Evolutionary conservation across 92 coral and sea anemone species (phyloP), one percentile per base, ranked within the genome.

Genomic region (Plumapathes pennacea): DNA sequence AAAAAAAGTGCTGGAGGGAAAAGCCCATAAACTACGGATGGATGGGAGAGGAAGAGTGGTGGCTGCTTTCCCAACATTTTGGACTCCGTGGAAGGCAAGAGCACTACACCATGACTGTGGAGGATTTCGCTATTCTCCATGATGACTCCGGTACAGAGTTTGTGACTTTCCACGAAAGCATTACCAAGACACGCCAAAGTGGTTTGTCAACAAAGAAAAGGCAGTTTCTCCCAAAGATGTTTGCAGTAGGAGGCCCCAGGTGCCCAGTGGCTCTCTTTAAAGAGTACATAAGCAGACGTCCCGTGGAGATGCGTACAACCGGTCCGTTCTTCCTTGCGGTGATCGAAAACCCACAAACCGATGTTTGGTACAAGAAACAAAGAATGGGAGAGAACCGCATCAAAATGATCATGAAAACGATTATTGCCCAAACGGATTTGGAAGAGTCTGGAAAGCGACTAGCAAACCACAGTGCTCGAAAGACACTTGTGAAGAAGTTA

Each of bases 21-120:
- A 63, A 45, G 60, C 46, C 1, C 25, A 25, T 49, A 19, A 17
- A 25, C 43, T 64, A 5, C 41, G 45, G 25, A 37, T 8, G 12
- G 63, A 43, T 23, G 46, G 64, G 2, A 23, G 8, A 13, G 45
- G 32, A 3, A 50, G 46, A 58, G 46, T 80, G 69, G 80, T 63
- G 74, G 69, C 26, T 70, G 5, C 44, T 70, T 9, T 69, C 73
- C 1, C 85, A 52, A 30, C 61, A 78, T 52, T 70, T 78, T 61
- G 68, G 67, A 8, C 4, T 57, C 13, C 21, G 30, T 9, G 66
- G 77, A 31, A 6, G 57, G 5, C 59, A 72, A 41, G 77, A 74
- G 50, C 77, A 74, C 19, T 28, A 68, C 33, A 25, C 50, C 14
- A 51, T 81, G 62, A 14, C 27, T 12, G 57, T 29, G 17, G 61